Evolutionary conservation across 64 coral and sea anemone genomes (phyloP), one percentile per base, ranked within the genome.

Genomic region (Cladopsammia gracilis): DNA sequence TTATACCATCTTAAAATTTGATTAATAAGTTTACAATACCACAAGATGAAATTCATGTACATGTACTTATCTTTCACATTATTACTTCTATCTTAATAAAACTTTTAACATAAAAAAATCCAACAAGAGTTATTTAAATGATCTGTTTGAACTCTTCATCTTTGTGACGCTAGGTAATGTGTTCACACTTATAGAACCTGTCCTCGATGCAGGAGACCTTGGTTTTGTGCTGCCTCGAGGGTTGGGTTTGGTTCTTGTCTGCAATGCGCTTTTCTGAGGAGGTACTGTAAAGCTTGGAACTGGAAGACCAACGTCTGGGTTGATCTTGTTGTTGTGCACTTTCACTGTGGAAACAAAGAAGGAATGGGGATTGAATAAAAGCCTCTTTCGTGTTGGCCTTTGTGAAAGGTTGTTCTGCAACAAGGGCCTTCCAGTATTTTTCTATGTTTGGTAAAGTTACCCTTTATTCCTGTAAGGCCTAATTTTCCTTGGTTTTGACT

Each of bases 291-390:
- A 24, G 22, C 24, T 88, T 75, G 57, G 49, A 24, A 24, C 9
- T 73, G 86, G 72, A 60, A 73, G 86, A n/a, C 68, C 57, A 10
- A 87, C 79, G 16, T 93, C 91, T 47, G 91, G 91, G 65, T 93
- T 93, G 71, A 93, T 54, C 43, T 76, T 87, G 22, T 87, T 87
- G 53, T 75, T 78, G 83, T 93, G 74, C 1, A 93, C 76, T 77
- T 78, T 93, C 4, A 82, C 91, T 92, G 90, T 20, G 20, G 34
- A 66, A 23, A 64, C 9, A 64, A 19, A 4, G 61, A 19, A 13
- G 61, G 0, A 64, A 12, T 56, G 53, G 12, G 12, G 53, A 7
- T 56, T 12, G 12, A 56, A 10, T 56, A 56, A 56, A 12, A 10
- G 53, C 5, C 34, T 34, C 34, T 34, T 56, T 56, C 12, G 53